Evolutionary conservation across 2,113 vertebrate species (phyloP).

Genomic region (Cyprinus carpio): DNA sequence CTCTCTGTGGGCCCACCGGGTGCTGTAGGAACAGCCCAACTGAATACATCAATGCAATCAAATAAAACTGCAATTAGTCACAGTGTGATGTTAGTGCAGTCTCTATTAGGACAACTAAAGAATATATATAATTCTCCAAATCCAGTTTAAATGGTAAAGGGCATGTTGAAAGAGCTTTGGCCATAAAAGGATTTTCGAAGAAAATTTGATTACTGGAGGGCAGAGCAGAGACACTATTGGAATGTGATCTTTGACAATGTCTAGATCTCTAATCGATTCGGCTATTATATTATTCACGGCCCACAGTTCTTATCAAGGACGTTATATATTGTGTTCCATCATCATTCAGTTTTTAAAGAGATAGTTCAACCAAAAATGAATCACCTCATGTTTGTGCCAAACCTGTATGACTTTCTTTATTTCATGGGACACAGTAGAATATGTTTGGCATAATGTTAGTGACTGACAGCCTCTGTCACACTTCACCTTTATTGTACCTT

Average conservation of each 20-base stretch:
- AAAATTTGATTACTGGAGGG: background rate
- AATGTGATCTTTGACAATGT: background rate
- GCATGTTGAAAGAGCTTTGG: background rate
- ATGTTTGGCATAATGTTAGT: background rate
- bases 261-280: slow-evolving; percentile 10
- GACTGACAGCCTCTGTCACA: background rate
- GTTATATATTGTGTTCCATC: background rate
- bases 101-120: background rate
- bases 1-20: background rate
- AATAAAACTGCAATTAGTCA: slow-evolving; percentile 25
- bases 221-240: background rate
- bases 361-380: background rate
- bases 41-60: slow-evolving; percentile 15
- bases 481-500: background rate
- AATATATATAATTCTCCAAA: background rate
- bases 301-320: background rate
- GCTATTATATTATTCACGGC: background rate
- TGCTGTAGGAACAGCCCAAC: background rate
- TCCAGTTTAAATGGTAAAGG: background rate
- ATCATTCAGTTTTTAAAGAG: background rate
- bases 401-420: background rate
- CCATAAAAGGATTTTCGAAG: background rate
- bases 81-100: background rate
- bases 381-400: background rate
- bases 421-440: background rate